phyloP scores from a whole-genome alignment of 1,140 invertebrate species.

The Anastrepha ludens region DNA sequence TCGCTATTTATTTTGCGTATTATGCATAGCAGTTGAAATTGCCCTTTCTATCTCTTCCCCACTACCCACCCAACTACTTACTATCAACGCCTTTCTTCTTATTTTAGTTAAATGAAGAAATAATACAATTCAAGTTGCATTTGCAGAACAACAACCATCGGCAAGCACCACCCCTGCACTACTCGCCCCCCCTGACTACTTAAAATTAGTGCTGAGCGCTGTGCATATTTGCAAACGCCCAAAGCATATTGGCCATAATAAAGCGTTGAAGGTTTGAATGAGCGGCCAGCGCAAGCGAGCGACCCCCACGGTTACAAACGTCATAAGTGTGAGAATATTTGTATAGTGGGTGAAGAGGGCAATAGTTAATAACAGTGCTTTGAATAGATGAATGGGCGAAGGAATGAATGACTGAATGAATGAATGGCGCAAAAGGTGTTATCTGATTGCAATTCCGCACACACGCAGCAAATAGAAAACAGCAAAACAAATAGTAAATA shows the following conservation, averaged over 20 bases:
- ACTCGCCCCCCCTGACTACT: neutral
- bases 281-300: neutral
- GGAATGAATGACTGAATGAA: neutral
- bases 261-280: slow-evolving; percentile 22
- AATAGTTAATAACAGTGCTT: slow-evolving; percentile 1
- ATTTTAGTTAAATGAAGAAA: neutral
- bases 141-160: neutral
- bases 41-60: neutral
- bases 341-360: neutral
- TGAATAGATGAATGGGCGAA: slow-evolving; percentile 33
- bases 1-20: slow-evolving; percentile 43
- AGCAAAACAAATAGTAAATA: slow-evolving; percentile 50
- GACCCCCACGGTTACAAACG: neutral
- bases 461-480: slow-evolving; percentile 43
- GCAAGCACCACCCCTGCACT: neutral
- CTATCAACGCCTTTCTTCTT: neutral
- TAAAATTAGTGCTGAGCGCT: slow-evolving; percentile 35
- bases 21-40: slow-evolving; percentile 22
- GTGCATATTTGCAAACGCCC: slow-evolving; percentile 43
- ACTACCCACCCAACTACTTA: neutral
- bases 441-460: slow-evolving; percentile 55
- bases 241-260: slow-evolving; percentile 49
- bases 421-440: slow-evolving; percentile 38
- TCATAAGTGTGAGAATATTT: neutral
- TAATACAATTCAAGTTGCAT: slow-evolving; percentile 28